Base-by-base conservation (phyloP, 2,113 vertebrate genomes). In the Miniopterus natalensis region DNA sequence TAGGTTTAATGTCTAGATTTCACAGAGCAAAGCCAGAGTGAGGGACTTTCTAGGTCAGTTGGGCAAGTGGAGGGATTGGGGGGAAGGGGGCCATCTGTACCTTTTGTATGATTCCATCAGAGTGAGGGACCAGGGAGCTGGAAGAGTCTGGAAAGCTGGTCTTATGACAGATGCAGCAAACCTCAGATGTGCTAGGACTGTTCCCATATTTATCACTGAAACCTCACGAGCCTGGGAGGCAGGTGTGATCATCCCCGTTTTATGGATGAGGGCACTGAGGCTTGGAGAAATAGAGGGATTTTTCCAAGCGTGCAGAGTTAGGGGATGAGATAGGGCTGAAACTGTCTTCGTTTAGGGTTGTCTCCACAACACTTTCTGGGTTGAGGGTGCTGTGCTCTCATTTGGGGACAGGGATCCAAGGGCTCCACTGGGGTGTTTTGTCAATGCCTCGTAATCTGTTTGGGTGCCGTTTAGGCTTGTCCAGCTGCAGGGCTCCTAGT, bases 1-100 rank as follows among this genome's bases (percentile, higher is more conserved):
- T 11, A 75, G 57, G 63, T 71, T 88, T 79, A 47, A 47, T 45
- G 66, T 51, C 45, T n/a, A 45, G 80, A 68, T 88, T 95, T 95
- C 73, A 75, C 45, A 42, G 89, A 80, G 83, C 18, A 36, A n/a
- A 40, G 20, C 25, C 42, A 27, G 42, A n/a, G 17, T 68, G 14
- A 88, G 57, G 45, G 12, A 11, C 17, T 42, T 83, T 66, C 47
- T 29, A 25, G 14, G 55, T 90, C 40, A 65, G 1, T 6, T 78
- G 47, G 71, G 25, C 2, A 3, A 12, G 6, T 61, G 31, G 47
- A 81, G 12, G 25, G 55, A 2, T 13, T 47, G 13, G 66, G 77
- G 36, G 57, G 47, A 70, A 71, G 57, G 51, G n/a, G 45, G 1
- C 36, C 14, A 25, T 13, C 31, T 61, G 25, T 17, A 11, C 5